Base-by-base conservation (phyloP, 2,113 vertebrate genomes). In the Raja brachyura region DNA sequence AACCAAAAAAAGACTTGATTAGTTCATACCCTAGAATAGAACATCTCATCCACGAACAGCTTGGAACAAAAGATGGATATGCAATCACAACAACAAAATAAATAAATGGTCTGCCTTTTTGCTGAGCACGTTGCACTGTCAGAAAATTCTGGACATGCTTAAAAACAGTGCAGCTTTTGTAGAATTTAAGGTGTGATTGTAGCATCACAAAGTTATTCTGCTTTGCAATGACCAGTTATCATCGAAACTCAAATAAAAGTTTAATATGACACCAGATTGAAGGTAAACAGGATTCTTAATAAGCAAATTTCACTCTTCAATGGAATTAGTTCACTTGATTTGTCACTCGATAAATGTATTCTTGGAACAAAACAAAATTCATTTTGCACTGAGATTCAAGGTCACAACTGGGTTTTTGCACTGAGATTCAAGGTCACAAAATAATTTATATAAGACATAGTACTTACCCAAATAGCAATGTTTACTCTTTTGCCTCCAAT, bases 401-500 rank as follows among this genome's bases (percentile, higher is more conserved):
- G 59, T 66, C 1, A 63, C 11, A 59, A n/a, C n/a, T n/a, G n/a
- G n/a, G n/a, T n/a, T 88, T 63, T 14, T n/a, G 61, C 81, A 85
- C 6, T 7, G 59, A 56, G 48, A 28, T 25, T 81, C 33, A 48
- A 20, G 14, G 59, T 66, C 1, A 63, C 11, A 59, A n/a, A 59
- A 61, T 6, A 31, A 5, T 61, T n/a, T n/a, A 3, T n/a, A 33
- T 18, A 4, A 88, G 63, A 88, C 16, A 31, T 33, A 56, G 20
- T 54, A 97, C 96, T 94, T 96, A 98, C 98, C 97, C 98, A 98
- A 95, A 98, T 98, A 94, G 98, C 98, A 95, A 99, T 97, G 93
- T 99, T 99, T 70, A 99, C 98, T 96, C 99, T 97, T 95, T 98
- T 99, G 7, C 99, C 99, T 94, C 98, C 98, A 96, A 99, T 99